Base-by-base conservation (phyloP, 2,888 invertebrate species). In the Sarcophaga variegata region DNA sequence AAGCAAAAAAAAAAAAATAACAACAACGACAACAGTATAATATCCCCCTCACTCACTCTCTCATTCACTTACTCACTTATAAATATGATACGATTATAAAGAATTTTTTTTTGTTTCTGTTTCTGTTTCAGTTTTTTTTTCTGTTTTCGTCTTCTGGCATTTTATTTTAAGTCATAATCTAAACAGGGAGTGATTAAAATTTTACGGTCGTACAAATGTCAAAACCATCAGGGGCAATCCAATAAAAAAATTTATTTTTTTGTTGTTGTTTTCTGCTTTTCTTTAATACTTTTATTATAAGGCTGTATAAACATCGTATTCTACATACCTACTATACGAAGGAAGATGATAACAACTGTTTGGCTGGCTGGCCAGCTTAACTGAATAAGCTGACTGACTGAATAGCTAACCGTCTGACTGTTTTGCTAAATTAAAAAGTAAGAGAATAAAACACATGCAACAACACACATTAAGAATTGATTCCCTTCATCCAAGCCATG, bases 171-270 rank as follows among this genome's bases (percentile, higher is more conserved):
- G 76, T 76, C 72, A 85, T 82, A 82, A 80, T 85, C 84, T 80
- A 83, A 87, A 85, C 85, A 83, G 74, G 88, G 79, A 86, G 89
- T 87, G 89, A 88, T 89, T 89, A 89, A 87, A 86, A 87, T 88
- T 89, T 88, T 88, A 88, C 89, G 89, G 88, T 89, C 88, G 78
- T 88, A 85, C 86, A 85, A 88, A 85, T 86, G 88, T 88, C 88
- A 88, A 88, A 86, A 81, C 67, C 88, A 87, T 85, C 69, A 79
- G 82, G 82, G 82, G 76, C 71, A 79, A 80, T 81, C 79, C 59
- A 59, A 76, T 72, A 81, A 85, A 45, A 37, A 37, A 62, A 78
- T 82, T 75, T 37, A 11, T 27, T 49, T 27, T 4, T 1, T 64
- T 81, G 12, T 17, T 67, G 4, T 69, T 62, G 0, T 14, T 49